These are phyloP conservation scores for Lordiphosa collinella DNA, from an alignment of 1,140 invertebrate species.

Conservation along the genomic window DNA sequence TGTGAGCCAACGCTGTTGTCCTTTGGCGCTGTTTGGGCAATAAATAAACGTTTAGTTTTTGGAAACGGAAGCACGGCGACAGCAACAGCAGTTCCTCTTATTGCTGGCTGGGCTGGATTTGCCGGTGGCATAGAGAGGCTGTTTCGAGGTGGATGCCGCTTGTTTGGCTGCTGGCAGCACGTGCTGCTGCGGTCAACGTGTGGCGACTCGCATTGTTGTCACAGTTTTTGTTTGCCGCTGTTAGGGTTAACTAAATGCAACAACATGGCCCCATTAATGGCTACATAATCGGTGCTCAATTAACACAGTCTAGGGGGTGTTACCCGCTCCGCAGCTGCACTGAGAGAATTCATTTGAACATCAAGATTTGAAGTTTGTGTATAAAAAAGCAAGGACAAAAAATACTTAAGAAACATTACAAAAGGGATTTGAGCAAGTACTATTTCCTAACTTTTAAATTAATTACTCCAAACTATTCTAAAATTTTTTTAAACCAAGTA, in stretches of 20 bases:
- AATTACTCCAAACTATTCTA: too few species aligned
- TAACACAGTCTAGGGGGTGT: slow-evolving; percentile 45
- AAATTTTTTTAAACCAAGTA: too few species aligned
- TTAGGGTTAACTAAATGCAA: slow-evolving; percentile 44
- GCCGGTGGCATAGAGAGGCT: not conserved
- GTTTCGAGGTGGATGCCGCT: slow-evolving; percentile 26
- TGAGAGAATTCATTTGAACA: not conserved
- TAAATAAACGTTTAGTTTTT: slow-evolving; percentile 74
- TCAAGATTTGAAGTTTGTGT: not conserved
- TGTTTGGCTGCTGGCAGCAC: slow-evolving; percentile 58
- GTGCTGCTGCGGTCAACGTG: slow-evolving; percentile 71
- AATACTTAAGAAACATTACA: too few species aligned
- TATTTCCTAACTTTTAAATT: too few species aligned
- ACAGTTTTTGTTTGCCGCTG: slow-evolving; percentile 52
- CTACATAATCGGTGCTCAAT: slow-evolving; percentile 62
- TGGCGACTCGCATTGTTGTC: slow-evolving; percentile 47
- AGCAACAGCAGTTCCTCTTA: slow-evolving; percentile 62
- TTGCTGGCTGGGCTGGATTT: slow-evolving; percentile 14
- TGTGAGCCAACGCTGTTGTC: slow-evolving; percentile 30
- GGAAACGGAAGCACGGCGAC: slow-evolving; percentile 63
- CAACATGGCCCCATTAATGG: slow-evolving; percentile 41
- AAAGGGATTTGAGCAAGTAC: too few species aligned
- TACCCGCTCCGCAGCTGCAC: slow-evolving; percentile 3
- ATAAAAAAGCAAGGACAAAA: too few species aligned
- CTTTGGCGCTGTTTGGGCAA: slow-evolving; percentile 71